A percentile compares a stretch with the other conserved stretches of the same genome.
Conservation (phyloP, 1,140 invertebrate genomes). For the Octopus bimaculoides region DNA sequence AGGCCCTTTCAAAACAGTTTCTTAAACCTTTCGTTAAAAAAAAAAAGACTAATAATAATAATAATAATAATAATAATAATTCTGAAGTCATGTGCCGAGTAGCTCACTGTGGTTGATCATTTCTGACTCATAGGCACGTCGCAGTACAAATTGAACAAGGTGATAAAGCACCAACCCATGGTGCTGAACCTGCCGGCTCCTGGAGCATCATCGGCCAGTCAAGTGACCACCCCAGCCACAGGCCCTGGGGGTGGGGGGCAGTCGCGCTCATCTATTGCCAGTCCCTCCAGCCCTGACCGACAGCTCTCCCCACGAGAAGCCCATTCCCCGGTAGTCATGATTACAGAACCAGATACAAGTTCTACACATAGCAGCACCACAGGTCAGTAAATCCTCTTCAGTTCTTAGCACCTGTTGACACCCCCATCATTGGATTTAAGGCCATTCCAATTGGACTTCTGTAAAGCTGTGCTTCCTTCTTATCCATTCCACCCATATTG, state of each 20-base stretch:
- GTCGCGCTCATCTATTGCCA: slow-evolving; percentile 23
- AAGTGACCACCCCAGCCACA: slow-evolving; percentile 16
- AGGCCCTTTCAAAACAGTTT: too few relatives aligned
- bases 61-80: too few relatives aligned
- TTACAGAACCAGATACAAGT: slow-evolving; percentile 62
- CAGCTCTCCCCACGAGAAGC: slow-evolving; percentile 35
- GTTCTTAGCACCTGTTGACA: slow-evolving; percentile 5
- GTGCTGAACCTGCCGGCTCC: slow-evolving; percentile 21
- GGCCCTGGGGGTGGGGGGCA: background rate
- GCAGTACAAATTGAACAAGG: slow-evolving; percentile 29
- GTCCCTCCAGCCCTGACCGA: slow-evolving; percentile 30
- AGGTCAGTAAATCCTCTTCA: slow-evolving; percentile 30
- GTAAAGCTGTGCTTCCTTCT: too few relatives aligned
- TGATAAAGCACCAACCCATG: slow-evolving; percentile 29
- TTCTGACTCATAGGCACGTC: slow-evolving; percentile 26
- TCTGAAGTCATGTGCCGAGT: background rate
- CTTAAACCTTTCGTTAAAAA: too few relatives aligned
- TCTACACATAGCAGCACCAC: slow-evolving; percentile 45
- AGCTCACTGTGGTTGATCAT: background rate
- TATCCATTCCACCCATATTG: too few relatives aligned
- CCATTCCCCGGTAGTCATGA: slow-evolving; percentile 43
- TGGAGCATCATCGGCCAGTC: slow-evolving; percentile 17
- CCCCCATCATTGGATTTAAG: background rate
- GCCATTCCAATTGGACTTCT: too few relatives aligned
- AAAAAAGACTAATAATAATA: too few relatives aligned